These are phyloP conservation scores for Chaetura pelagica DNA, from an alignment of 2,113 vertebrate genomes.

Conservation along the genomic window DNA sequence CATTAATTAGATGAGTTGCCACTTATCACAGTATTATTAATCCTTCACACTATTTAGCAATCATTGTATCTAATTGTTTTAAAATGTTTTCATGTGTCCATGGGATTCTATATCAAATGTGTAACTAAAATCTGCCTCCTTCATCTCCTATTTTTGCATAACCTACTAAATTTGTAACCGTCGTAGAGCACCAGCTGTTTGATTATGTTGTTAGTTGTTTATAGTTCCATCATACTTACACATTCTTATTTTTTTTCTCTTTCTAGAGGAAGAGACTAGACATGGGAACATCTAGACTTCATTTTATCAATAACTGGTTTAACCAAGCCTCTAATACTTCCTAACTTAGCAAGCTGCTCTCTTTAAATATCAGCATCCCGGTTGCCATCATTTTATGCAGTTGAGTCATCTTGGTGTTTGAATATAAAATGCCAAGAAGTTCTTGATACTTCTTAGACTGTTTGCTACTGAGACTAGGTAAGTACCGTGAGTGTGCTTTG, in stretches of 20 bases:
- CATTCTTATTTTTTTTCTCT: neutral
- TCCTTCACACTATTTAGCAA: neutral
- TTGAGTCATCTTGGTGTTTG: neutral
- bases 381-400: neutral
- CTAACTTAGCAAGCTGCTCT: neutral
- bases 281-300: neutral
- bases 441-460: neutral
- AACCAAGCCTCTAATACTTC: neutral
- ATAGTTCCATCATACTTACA: neutral
- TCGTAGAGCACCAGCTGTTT: neutral
- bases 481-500: neutral
- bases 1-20: neutral
- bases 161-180: neutral
- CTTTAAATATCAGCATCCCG: conserved; percentile 8
- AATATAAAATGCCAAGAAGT: neutral
- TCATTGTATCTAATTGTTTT: neutral
- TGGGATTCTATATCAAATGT: neutral
- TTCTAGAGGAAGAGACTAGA: neutral
- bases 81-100: neutral
- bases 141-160: neutral
- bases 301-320: neutral
- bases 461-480: neutral
- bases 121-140: neutral
- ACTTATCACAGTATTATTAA: neutral
- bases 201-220: neutral